Percentiles rank a stretch among this genome's conserved stretches.
Evolutionary conservation across 2,113 vertebrate genomes (phyloP).

Genomic region (Halcyon senegalensis): DNA sequence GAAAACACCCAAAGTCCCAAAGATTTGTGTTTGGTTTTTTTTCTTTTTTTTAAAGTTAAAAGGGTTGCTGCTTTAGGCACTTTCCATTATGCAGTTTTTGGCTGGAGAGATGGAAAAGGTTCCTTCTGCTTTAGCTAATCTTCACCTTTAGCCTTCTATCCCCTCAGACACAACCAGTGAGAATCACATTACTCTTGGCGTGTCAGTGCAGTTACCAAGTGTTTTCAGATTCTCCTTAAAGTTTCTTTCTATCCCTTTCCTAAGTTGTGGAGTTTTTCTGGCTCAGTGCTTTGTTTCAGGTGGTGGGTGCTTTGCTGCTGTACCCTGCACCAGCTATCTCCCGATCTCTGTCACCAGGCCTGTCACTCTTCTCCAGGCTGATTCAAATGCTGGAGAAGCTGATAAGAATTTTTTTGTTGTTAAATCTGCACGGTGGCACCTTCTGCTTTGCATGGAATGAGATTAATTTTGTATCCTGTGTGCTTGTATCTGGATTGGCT

Average conservation of each 20-base stretch:
- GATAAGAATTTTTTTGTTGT: neutral
- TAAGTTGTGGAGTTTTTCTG: neutral
- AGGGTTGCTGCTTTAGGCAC: neutral
- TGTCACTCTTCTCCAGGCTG: neutral
- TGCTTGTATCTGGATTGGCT: neutral
- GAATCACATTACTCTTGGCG: neutral
- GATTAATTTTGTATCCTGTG: neutral
- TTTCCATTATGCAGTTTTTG: neutral
- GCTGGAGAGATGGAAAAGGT: neutral
- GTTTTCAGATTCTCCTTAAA: neutral
- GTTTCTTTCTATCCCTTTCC: neutral
- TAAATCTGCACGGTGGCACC: neutral
- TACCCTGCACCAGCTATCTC: neutral
- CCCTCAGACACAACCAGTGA: neutral
- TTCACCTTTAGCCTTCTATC: neutral
- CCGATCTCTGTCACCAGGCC: too few relatives aligned
- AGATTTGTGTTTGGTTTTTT: neutral
- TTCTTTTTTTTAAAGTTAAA: neutral
- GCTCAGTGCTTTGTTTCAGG: neutral
- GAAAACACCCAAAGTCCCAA: neutral
- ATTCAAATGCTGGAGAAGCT: neutral
- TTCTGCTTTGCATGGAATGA: neutral
- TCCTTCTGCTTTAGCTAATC: neutral
- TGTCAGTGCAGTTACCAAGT: neutral
- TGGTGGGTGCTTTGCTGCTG: rapidly evolving